Base-by-base conservation (phyloP, 1,140 invertebrate genomes). In the Diprion similis region DNA sequence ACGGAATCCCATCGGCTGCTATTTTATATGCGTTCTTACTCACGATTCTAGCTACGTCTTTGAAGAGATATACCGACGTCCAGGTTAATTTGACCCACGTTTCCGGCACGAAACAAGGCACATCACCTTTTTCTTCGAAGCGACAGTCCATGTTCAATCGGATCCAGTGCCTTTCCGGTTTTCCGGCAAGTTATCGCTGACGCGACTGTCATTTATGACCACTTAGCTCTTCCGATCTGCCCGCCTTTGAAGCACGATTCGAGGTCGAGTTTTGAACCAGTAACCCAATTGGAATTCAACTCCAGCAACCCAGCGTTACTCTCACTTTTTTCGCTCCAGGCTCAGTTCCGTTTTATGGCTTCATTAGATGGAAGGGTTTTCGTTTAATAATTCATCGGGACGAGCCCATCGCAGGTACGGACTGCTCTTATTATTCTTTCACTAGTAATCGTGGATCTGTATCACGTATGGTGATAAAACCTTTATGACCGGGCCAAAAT, bases 351-450 rank as follows among this genome's bases (percentile, higher is more conserved):
- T 80, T 82, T 81, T 80, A 82, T 79, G 75, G 81, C 80, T 82
- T 82, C 79, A 81, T 82, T 81, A 82, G 78, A 79, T 72, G 80
- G 76, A 75, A 81, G 78, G 78, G 76, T 79, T 81, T 73, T 66
- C 79, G 80, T 81, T 82, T 82, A 82, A 82, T 82, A 82, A 82
- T 82, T 82, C 81, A 82, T 82, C 78, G 76, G 74, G 75, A 66
- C 75, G 11, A 7, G 66, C 11, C 18, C 18, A 13, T 11, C 37
- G 66, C 51, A 15, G 15, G 19, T 68, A 18, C 37, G 66, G 66
- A 18, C 59, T 17, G 13, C 66, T 71, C 71, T 69, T 64, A 37
- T 37, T 72, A 71, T 68, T 66, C 75, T 77, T 76, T 66, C 64
- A 74, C 71, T 59, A 76, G 66, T 73, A 77, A 79, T 78, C 47